A percentile compares a stretch with the other conserved stretches of the same genome.
Evolutionary conservation across 2,888 invertebrate species (phyloP).

Genomic region (Ophonus ardosiacus): DNA sequence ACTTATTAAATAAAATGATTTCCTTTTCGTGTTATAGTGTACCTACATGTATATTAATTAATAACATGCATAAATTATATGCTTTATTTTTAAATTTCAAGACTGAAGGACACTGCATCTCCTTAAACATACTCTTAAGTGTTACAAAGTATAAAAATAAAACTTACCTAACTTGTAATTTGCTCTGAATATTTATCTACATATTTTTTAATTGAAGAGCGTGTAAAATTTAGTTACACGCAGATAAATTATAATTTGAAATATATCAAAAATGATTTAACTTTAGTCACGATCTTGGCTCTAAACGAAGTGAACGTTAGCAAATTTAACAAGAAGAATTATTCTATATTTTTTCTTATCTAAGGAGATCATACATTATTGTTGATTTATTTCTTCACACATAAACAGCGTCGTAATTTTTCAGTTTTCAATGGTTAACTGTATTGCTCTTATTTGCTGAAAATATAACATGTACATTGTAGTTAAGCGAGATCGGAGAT

Average conservation of each 20-base stretch:
- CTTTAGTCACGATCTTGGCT: not conserved
- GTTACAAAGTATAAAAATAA: constrained; percentile 3
- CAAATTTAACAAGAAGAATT: constrained; percentile 1
- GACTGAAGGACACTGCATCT: not conserved
- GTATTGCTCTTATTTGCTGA: not conserved
- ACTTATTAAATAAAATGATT: no score
- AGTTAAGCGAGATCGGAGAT: not conserved
- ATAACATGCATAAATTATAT: no score
- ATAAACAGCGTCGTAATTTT: not conserved
- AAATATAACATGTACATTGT: not conserved
- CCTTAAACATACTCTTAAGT: not conserved
- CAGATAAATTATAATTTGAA: constrained; percentile 21
- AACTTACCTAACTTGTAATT: not conserved
- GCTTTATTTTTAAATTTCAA: no score
- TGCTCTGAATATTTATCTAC: constrained; percentile 3
- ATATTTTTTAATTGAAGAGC: constrained; percentile 32
- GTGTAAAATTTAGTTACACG: constrained; percentile 40
- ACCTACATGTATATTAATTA: no score
- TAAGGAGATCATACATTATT: constrained; percentile 4
- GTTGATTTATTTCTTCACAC: constrained; percentile 20
- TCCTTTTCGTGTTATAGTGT: no score
- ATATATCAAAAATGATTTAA: constrained; percentile 22
- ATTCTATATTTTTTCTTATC: not conserved
- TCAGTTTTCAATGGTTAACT: not conserved
- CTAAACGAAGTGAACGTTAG: constrained; percentile 5